Evolutionary conservation across 2,113 vertebrate genomes (phyloP).

Genomic region (Notothenia rossii): DNA sequence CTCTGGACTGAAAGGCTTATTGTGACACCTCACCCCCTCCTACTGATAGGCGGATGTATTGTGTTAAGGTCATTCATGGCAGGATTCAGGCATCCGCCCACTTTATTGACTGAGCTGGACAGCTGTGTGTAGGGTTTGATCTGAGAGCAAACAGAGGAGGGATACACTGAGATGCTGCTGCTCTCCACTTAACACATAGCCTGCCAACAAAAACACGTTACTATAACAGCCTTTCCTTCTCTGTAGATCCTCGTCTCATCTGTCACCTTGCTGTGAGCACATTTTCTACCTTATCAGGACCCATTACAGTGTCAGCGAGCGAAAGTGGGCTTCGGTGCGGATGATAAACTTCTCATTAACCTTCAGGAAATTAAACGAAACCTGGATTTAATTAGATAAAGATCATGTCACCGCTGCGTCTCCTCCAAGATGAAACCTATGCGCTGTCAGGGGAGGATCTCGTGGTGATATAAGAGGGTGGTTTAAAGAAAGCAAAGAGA

Average conservation of each 20-base stretch:
- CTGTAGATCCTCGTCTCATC: slow-evolving; percentile 14
- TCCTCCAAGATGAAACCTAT: slow-evolving; percentile 66
- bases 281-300: slow-evolving; percentile 52
- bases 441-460: neutral
- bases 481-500: slow-evolving; percentile 2
- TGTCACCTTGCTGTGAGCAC: slow-evolving; percentile 61
- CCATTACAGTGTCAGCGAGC: slow-evolving; percentile 45
- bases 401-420: slow-evolving; percentile 68
- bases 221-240: slow-evolving; percentile 47
- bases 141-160: slow-evolving; percentile 48
- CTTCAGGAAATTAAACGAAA: slow-evolving; percentile 78
- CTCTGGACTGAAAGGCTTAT: neutral
- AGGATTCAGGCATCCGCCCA: slow-evolving; percentile 57
- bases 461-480: slow-evolving; percentile 1
- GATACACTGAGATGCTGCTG: slow-evolving; percentile 29
- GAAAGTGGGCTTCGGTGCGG: slow-evolving; percentile 64
- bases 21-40: slow-evolving; percentile 32
- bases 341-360: slow-evolving; percentile 82
- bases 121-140: slow-evolving; percentile 26
- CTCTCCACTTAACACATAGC: slow-evolving; percentile 25
- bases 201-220: slow-evolving; percentile 52
- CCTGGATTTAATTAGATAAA: slow-evolving; percentile 80
- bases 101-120: slow-evolving; percentile 49
- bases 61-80: slow-evolving; percentile 56
- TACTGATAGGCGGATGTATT: slow-evolving; percentile 52